A percentile compares a stretch with the other conserved stretches of the same genome.
Evolutionary conservation across 2,797 vertebrate species (phyloP).

Genomic region (Chaetophractus vellerosus): DNA sequence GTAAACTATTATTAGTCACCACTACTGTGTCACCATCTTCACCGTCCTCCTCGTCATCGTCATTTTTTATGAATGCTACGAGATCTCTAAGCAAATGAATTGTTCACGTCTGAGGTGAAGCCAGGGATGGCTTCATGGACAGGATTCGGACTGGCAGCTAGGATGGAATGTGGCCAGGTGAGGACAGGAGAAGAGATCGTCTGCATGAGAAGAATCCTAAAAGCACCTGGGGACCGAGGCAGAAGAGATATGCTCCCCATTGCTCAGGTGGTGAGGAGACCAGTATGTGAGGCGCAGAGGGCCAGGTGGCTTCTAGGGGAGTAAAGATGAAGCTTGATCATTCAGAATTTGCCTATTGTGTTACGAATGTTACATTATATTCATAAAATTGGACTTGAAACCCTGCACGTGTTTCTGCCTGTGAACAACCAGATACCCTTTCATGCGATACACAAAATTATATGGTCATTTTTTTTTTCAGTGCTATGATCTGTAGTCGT

Average conservation of each 20-base stretch:
- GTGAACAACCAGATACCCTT: not conserved
- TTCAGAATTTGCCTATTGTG: not conserved
- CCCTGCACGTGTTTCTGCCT: not conserved
- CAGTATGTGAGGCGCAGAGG: not conserved
- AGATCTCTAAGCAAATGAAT: not conserved
- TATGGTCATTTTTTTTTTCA: not conserved
- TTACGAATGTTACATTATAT: not conserved
- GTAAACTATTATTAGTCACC: rapidly evolving
- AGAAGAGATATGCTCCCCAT: not conserved
- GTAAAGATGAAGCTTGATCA: not conserved
- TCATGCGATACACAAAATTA: not conserved
- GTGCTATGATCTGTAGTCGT: not conserved
- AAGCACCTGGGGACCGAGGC: not conserved
- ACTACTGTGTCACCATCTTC: rapidly evolving
- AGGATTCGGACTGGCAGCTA: not conserved
- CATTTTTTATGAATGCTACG: not conserved
- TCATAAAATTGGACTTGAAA: conserved; percentile 21
- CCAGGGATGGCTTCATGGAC: not conserved
- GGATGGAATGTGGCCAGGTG: not conserved
- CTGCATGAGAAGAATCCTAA: not conserved
- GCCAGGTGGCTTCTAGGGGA: not conserved
- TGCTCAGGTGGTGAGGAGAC: not conserved
- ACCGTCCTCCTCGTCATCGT: not conserved
- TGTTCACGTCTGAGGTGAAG: not conserved
- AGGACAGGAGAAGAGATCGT: not conserved